Evolutionary conservation across 2,888 invertebrate species (phyloP).

Genomic region (Opisthograptis luteolata): DNA sequence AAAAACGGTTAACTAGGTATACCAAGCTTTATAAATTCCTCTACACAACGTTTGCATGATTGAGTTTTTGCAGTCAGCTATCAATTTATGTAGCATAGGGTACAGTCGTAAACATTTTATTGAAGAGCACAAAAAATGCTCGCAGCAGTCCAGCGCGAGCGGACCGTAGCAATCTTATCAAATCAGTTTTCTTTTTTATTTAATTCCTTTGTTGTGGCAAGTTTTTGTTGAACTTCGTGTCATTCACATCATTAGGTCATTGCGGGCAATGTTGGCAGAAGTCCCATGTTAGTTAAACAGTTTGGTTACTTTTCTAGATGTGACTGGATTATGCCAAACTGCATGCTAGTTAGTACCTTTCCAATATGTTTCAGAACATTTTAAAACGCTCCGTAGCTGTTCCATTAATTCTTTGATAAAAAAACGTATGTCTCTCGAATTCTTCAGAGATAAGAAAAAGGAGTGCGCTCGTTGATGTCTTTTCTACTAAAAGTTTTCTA

Average conservation of each 20-base stretch:
- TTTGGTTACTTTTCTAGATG: background rate
- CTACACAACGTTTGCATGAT: background rate
- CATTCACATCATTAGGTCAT: slow-evolving; percentile 64
- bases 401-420: no score
- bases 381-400: no score
- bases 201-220: slow-evolving; percentile 53
- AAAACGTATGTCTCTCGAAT: no score
- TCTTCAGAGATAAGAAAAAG: no score
- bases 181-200: slow-evolving; percentile 61
- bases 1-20: no score
- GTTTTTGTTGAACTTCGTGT: slow-evolving; percentile 66
- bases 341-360: no score
- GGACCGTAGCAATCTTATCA: slow-evolving; percentile 63
- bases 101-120: slow-evolving; percentile 3
- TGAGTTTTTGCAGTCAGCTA: background rate
- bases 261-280: slow-evolving; percentile 34
- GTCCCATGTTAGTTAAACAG: slow-evolving; percentile 17
- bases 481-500: no score
- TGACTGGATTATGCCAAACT: background rate
- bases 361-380: no score
- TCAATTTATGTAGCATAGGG: background rate
- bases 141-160: slow-evolving; percentile 38
- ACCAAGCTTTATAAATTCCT: background rate
- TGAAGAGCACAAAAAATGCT: slow-evolving; percentile 18
- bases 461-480: no score